phyloP scores from a whole-genome alignment of 2,888 invertebrate species.

The Atethmia centrago region DNA sequence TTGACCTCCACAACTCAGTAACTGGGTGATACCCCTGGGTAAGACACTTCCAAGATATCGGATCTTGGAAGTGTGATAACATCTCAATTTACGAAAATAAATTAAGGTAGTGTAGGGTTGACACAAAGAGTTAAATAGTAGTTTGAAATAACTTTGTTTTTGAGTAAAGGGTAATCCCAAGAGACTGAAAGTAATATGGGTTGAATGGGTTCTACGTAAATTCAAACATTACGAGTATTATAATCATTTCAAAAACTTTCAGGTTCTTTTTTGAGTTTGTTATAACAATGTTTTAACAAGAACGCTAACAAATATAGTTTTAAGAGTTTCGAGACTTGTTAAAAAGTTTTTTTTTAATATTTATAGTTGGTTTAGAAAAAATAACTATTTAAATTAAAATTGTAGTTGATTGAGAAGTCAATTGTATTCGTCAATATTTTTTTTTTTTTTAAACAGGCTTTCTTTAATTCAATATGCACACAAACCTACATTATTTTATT shows the following conservation, averaged over 20 bases:
- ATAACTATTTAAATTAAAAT: neutral
- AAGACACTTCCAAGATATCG: too few species aligned
- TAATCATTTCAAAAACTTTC: neutral
- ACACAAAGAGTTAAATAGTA: neutral
- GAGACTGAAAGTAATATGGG: neutral
- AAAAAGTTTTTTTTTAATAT: neutral
- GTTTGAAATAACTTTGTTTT: neutral
- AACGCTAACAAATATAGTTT: neutral
- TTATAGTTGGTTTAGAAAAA: neutral
- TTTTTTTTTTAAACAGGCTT: neutral
- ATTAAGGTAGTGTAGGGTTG: conserved; percentile 10
- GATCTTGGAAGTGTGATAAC: conserved; percentile 42
- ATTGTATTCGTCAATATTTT: neutral
- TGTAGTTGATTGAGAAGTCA: neutral
- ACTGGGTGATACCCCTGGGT: too few species aligned
- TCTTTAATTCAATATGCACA: neutral
- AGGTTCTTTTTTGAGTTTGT: neutral
- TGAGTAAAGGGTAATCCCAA: neutral
- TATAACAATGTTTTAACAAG: neutral
- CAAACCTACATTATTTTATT: conserved; percentile 5
- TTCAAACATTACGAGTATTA: conserved; percentile 1
- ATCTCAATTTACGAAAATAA: conserved; percentile 49
- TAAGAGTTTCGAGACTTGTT: conserved; percentile 1
- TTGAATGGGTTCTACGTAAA: neutral
- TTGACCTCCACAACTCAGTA: too few species aligned